Conservation (phyloP, 2,113 vertebrate species). For the Zapornia atra region DNA sequence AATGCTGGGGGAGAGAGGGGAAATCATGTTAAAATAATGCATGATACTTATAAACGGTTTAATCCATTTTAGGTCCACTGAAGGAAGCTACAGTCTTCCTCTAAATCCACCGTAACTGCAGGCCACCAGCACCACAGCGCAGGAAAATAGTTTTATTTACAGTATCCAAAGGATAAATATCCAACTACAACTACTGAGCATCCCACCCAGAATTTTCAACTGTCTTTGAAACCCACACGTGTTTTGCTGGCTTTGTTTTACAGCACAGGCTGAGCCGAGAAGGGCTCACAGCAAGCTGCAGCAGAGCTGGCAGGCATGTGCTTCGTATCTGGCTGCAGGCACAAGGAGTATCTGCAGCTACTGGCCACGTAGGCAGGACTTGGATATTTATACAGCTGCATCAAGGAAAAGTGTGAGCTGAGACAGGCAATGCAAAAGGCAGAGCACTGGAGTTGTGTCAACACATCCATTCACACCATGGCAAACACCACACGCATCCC, state of each 20-base stretch:
- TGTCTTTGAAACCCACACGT: background rate
- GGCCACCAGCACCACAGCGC: background rate
- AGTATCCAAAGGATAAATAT: background rate
- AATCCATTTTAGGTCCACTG: background rate
- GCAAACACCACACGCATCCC: rapidly evolving
- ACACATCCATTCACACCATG: background rate
- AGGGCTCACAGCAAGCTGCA: background rate
- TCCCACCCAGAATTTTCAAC: background rate
- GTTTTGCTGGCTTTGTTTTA: background rate
- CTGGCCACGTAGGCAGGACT: background rate
- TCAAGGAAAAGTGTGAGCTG: background rate
- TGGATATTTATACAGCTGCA: background rate
- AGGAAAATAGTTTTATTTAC: background rate
- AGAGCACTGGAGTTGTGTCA: background rate
- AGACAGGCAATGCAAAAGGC: background rate
- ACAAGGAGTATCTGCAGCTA: background rate
- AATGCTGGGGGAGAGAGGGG: background rate
- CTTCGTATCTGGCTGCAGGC: background rate
- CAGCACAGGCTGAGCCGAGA: background rate
- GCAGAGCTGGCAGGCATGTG: background rate
- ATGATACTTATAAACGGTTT: background rate
- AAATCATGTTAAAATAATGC: slow-evolving; percentile 13
- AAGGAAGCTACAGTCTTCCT: background rate
- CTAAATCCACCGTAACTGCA: background rate
- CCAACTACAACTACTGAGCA: background rate